phyloP scores from a whole-genome alignment of 2,797 vertebrate species.

The Sarcoramphus papa region DNA sequence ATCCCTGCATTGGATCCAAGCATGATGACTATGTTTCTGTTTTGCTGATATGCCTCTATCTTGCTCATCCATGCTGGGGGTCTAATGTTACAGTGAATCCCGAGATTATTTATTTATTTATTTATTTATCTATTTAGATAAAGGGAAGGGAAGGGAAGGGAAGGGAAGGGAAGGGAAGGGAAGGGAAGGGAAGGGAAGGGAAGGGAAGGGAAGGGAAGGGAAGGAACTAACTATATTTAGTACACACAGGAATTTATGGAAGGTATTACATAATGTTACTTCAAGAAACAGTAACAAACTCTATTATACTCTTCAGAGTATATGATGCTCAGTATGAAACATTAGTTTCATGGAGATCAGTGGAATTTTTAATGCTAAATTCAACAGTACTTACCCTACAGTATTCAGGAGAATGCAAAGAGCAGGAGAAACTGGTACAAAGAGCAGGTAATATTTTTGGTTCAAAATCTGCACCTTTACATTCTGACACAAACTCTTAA shows the following conservation, averaged over 20 bases:
- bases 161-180: neutral
- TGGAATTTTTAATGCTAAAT: neutral
- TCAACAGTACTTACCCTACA: neutral
- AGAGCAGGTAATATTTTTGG: neutral
- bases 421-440: neutral
- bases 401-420: neutral
- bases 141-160: neutral
- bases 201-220: neutral
- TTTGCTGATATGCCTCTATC: neutral
- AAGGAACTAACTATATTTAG: neutral
- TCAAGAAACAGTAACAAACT: neutral
- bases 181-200: neutral
- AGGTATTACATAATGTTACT: neutral
- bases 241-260: neutral
- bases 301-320: neutral
- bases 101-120: neutral
- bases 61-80: neutral
- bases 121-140: neutral
- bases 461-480: neutral
- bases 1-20: neutral
- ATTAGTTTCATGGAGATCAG: neutral
- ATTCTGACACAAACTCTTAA: neutral
- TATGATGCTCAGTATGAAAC: neutral
- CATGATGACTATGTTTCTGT: neutral
- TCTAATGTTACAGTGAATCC: neutral